phyloP scores from a whole-genome alignment of 2,888 invertebrate species.

The Melitaea athalia region DNA sequence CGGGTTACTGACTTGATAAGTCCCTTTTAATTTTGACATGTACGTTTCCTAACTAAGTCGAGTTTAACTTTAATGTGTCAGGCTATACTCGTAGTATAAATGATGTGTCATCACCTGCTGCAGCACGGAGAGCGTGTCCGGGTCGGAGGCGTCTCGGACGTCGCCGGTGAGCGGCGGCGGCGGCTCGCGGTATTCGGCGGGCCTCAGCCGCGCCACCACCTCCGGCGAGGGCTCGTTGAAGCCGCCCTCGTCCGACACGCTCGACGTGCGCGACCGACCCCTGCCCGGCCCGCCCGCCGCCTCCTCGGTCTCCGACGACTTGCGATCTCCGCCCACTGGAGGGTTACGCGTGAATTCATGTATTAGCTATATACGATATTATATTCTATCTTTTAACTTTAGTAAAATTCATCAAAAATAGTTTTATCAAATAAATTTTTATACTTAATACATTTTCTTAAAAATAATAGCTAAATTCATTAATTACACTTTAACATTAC shows the following conservation, averaged over 20 bases:
- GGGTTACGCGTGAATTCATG: not conserved
- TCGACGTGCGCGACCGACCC: slow-evolving; percentile 86
- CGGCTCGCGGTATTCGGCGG: slow-evolving; percentile 72
- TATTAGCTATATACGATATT: not conserved
- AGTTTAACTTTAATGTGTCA: no score
- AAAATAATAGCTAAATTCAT: no score
- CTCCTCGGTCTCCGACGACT: slow-evolving; percentile 80
- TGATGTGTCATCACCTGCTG: slow-evolving; percentile 64
- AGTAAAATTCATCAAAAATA: no score
- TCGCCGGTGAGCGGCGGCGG: slow-evolving; percentile 61
- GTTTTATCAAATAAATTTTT: no score
- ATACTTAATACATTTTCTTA: no score
- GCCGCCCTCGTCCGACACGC: slow-evolving; percentile 86
- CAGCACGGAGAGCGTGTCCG: slow-evolving; percentile 73
- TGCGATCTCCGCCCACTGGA: slow-evolving; percentile 76
- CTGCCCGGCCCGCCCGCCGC: slow-evolving; percentile 82
- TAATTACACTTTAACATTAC: no score
- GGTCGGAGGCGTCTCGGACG: slow-evolving; percentile 69
- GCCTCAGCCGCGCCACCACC: slow-evolving; percentile 84
- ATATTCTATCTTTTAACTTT: no score
- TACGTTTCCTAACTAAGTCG: no score
- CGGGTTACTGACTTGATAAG: no score
- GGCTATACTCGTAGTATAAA: no score
- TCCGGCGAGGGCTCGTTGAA: slow-evolving; percentile 88
- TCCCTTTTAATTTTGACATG: no score